These are phyloP conservation scores for Sylvilagus floridanus DNA, from an alignment of 2,797 vertebrate species.

Conservation along the genomic window DNA sequence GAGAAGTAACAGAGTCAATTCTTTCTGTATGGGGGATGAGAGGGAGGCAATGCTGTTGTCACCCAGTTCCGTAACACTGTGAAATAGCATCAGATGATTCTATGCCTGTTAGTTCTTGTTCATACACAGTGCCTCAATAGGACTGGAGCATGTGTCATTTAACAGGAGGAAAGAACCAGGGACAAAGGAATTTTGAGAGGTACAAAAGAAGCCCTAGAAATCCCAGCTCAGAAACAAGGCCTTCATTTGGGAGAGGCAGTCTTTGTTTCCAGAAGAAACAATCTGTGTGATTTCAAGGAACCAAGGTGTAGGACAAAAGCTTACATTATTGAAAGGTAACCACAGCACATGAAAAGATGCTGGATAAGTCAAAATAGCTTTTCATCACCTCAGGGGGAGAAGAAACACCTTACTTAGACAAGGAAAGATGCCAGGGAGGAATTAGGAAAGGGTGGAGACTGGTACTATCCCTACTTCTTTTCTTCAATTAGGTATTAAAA, in stretches of 20 bases:
- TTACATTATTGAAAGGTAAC: neutral
- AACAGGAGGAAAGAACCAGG: neutral
- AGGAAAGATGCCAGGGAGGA: neutral
- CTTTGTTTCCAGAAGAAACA: neutral
- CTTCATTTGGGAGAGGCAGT: neutral
- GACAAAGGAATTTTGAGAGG: constrained; percentile 20
- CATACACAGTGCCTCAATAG: neutral
- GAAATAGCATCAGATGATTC: neutral
- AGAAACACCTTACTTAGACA: neutral
- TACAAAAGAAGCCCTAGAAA: neutral
- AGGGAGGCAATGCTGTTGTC: neutral
- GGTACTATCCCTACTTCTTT: neutral
- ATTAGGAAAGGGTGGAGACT: neutral
- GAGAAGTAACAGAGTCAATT: neutral
- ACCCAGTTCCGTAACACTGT: neutral
- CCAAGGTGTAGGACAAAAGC: neutral
- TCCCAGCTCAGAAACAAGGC: neutral
- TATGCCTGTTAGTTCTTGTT: neutral
- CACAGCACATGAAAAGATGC: neutral
- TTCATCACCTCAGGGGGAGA: neutral
- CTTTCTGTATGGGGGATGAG: neutral
- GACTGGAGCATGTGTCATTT: neutral
- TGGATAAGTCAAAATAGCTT: neutral
- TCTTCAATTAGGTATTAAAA: neutral
- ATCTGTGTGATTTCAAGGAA: neutral